Evolutionary conservation across 64 coral and sea anemone species (phyloP).

Genomic region (Montipora sp.): DNA sequence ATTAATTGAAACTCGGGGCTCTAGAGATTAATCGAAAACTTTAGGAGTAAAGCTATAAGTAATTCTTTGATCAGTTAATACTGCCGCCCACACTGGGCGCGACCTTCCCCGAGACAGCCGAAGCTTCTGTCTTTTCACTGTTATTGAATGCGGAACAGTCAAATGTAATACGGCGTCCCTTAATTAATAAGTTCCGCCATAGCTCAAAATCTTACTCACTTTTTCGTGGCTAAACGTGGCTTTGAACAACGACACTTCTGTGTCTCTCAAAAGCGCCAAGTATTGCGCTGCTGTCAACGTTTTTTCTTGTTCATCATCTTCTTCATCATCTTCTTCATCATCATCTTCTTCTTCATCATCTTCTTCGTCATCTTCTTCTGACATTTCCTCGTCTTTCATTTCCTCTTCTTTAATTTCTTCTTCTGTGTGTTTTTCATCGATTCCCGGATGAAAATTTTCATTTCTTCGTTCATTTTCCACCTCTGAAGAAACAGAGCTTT

Average conservation of each 20-base stretch:
- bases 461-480: not conserved
- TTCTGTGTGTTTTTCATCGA: not conserved
- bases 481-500: not conserved
- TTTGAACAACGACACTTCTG: constrained; percentile 50
- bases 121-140: no score
- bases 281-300: constrained; percentile 52
- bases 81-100: no score
- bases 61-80: no score
- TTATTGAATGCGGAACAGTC: no score
- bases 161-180: no score
- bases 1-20: no score
- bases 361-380: not conserved
- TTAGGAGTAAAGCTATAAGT: no score
- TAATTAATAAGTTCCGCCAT: no score
- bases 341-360: not conserved
- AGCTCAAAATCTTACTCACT: not conserved
- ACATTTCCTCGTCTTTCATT: not conserved
- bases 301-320: constrained; percentile 18
- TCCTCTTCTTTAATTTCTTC: no score
- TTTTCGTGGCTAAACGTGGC: constrained; percentile 50
- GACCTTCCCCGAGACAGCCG: no score
- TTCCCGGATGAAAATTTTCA: not conserved
- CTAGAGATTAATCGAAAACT: no score
- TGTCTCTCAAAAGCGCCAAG: constrained; percentile 62
- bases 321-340: not conserved